phyloP scores from a whole-genome alignment of 1,140 invertebrate genomes.

The Rhagoletis pomonella region DNA sequence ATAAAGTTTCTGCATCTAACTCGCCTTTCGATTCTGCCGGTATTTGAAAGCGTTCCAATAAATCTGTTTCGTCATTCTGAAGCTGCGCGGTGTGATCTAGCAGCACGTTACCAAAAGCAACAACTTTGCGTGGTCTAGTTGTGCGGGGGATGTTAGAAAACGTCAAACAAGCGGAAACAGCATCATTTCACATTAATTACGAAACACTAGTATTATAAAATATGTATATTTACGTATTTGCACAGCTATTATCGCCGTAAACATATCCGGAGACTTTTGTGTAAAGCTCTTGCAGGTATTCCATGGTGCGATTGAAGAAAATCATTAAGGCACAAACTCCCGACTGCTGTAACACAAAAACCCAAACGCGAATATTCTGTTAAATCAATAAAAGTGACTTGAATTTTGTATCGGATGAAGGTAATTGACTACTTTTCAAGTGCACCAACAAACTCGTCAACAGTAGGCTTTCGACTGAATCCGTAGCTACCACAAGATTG shows the following conservation, averaged over 20 bases:
- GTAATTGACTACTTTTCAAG: neutral
- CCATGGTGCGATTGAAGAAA: constrained; percentile 60
- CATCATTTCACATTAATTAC: constrained; percentile 1
- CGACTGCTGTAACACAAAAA: no score
- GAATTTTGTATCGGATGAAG: neutral
- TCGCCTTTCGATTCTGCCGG: constrained; percentile 68
- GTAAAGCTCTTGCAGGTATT: constrained; percentile 68
- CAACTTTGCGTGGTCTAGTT: constrained; percentile 67
- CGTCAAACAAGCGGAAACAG: neutral
- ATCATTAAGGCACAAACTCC: neutral
- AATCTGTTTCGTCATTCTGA: constrained; percentile 58
- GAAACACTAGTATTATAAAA: constrained; percentile 26
- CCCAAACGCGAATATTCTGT: neutral
- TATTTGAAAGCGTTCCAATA: constrained; percentile 63
- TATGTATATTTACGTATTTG: constrained; percentile 6
- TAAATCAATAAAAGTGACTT: constrained; percentile 40
- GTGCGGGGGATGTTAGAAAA: neutral
- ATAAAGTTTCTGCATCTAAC: constrained; percentile 64
- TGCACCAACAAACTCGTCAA: constrained; percentile 25
- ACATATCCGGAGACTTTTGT: constrained; percentile 64
- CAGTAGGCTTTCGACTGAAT: constrained; percentile 37
- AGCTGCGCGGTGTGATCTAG: constrained; percentile 66
- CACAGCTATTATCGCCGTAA: neutral
- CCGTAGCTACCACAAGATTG: neutral
- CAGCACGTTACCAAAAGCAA: constrained; percentile 71